These are phyloP conservation scores for Rhegmatorhina hoffmannsi DNA, from an alignment of 2,113 vertebrate species.

Conservation along the genomic window DNA sequence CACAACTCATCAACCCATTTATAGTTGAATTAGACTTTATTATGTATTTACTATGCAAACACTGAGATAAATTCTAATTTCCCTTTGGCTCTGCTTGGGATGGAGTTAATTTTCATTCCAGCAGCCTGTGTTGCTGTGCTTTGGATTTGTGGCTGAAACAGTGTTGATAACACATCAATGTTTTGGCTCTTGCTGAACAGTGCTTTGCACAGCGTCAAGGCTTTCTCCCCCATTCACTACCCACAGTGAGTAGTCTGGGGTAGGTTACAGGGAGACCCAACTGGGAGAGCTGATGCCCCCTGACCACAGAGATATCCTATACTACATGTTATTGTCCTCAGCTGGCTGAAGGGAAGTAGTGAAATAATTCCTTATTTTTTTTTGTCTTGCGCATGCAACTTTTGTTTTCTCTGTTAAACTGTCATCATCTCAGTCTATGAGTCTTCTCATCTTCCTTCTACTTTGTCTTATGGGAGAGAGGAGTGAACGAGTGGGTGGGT, in stretches of 20 bases:
- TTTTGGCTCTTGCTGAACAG: neutral
- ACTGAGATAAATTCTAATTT: neutral
- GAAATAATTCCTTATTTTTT: neutral
- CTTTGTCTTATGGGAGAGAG: fast-evolving
- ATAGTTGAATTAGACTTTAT: neutral
- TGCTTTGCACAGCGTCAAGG: neutral
- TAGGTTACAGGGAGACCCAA: neutral
- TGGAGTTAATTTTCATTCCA: neutral
- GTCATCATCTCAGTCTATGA: neutral
- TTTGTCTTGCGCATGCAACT: neutral
- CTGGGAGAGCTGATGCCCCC: neutral
- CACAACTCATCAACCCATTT: neutral
- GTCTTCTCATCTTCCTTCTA: neutral
- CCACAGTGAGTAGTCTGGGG: neutral
- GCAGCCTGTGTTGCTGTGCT: neutral
- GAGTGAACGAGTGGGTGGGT: neutral
- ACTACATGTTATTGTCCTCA: neutral
- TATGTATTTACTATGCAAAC: neutral
- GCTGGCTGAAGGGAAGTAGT: neutral
- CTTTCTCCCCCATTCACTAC: neutral
- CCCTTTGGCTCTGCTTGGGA: neutral
- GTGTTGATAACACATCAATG: neutral
- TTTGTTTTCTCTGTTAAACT: neutral
- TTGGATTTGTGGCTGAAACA: neutral
- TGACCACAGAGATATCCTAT: neutral